These are phyloP conservation scores for Pogoniulus pusillus DNA, from an alignment of 2,797 vertebrate genomes.

Conservation along the genomic window DNA sequence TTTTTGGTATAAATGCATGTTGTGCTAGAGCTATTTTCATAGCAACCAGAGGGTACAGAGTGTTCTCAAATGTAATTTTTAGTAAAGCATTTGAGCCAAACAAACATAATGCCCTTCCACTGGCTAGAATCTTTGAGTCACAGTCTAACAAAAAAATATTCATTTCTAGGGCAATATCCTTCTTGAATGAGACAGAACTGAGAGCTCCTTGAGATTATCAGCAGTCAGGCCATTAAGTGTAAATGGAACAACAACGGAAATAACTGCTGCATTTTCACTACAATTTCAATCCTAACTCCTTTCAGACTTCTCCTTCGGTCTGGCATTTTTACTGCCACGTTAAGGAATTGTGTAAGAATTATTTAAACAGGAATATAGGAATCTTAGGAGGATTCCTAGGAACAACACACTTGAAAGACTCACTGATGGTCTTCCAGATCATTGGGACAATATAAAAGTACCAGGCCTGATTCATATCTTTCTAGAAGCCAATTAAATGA, in stretches of 20 bases:
- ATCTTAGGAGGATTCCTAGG: background rate
- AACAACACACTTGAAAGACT: background rate
- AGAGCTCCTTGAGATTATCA: background rate
- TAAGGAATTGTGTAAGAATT: background rate
- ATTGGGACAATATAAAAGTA: background rate
- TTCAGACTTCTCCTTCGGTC: background rate
- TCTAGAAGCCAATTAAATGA: background rate
- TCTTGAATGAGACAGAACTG: background rate
- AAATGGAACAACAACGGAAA: background rate
- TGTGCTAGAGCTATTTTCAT: constrained; percentile 30
- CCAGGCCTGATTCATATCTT: background rate
- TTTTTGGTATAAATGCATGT: background rate
- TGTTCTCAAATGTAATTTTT: constrained; percentile 33
- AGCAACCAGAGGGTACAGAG: constrained; percentile 21
- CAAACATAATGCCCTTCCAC: constrained; percentile 10
- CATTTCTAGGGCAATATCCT: background rate
- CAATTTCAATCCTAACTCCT: background rate
- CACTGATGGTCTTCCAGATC: background rate
- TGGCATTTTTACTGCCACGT: background rate
- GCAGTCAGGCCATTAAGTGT: background rate
- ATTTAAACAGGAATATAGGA: background rate
- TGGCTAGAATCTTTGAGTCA: background rate
- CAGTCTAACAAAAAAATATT: background rate
- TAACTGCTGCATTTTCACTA: background rate
- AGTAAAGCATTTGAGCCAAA: constrained; percentile 20